These are phyloP conservation scores for Harpalus rubripes DNA, from an alignment of 2,888 invertebrate species.

Conservation along the genomic window DNA sequence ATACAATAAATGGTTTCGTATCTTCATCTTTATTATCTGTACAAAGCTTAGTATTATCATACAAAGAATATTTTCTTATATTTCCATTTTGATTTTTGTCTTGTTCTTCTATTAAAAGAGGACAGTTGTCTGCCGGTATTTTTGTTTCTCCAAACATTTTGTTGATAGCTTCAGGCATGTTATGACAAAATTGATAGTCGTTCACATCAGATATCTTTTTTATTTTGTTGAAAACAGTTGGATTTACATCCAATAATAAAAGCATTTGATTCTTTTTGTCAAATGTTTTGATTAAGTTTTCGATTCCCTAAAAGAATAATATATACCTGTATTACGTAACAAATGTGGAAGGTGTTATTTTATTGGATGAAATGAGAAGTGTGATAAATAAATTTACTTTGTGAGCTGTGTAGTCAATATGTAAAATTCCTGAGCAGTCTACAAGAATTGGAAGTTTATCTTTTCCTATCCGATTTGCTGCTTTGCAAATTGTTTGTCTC, in stretches of 20 bases:
- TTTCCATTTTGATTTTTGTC: slow-evolving; percentile 3
- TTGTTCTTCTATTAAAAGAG: slow-evolving; percentile 47
- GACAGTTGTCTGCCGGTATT: slow-evolving; percentile 42
- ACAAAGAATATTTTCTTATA: slow-evolving; percentile 56
- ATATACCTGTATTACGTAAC: background rate
- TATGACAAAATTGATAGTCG: slow-evolving; percentile 62
- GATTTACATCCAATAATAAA: slow-evolving; percentile 77
- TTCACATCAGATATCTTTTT: slow-evolving; percentile 62
- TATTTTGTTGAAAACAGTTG: slow-evolving; percentile 73
- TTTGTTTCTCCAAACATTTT: slow-evolving; percentile 59
- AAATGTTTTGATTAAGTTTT: slow-evolving; percentile 80
- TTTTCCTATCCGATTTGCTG: slow-evolving; percentile 77
- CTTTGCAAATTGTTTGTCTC: slow-evolving; percentile 79
- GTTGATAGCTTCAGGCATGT: slow-evolving; percentile 34
- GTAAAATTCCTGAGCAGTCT: slow-evolving; percentile 83
- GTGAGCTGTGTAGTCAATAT: slow-evolving; percentile 84
- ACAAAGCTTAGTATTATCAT: slow-evolving; percentile 62
- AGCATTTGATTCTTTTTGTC: slow-evolving; percentile 78
- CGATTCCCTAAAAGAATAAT: slow-evolving; percentile 79
- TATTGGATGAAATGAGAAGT: background rate
- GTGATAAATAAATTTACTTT: slow-evolving; percentile 78
- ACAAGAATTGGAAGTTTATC: slow-evolving; percentile 80
- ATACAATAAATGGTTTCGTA: slow-evolving; percentile 19
- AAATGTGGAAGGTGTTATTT: background rate
- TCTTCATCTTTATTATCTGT: slow-evolving; percentile 46